These are phyloP conservation scores for Rhinella marina DNA, from an alignment of 2,797 vertebrate genomes.

Conservation along the genomic window DNA sequence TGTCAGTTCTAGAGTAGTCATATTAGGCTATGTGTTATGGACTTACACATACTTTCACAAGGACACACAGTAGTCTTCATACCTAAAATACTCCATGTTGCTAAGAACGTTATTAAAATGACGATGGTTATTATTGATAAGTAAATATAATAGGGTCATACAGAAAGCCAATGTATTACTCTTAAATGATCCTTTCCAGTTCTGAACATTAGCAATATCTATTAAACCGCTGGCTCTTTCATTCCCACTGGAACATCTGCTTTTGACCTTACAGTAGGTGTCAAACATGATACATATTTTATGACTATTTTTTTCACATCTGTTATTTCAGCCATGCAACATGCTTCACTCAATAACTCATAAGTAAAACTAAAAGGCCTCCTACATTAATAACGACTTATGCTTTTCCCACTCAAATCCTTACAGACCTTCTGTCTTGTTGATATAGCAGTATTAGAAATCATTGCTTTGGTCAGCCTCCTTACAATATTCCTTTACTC, in stretches of 20 bases:
- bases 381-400: background rate
- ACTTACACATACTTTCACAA: background rate
- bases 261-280: background rate
- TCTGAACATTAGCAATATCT: background rate
- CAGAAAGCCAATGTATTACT: background rate
- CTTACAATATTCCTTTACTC: slow-evolving; percentile 5
- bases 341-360: background rate
- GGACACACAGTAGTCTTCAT: no score
- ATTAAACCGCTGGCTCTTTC: background rate
- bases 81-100: background rate
- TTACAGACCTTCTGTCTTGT: background rate
- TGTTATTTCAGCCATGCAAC: background rate
- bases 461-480: background rate
- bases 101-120: background rate
- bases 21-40: background rate
- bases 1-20: no score
- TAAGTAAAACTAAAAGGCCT: background rate
- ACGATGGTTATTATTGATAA: background rate
- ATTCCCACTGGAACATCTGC: background rate
- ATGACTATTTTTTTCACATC: background rate
- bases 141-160: background rate
- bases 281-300: slow-evolving; percentile 21
- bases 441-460: background rate
- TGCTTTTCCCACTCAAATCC: background rate
- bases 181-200: background rate